Percentiles rank a stretch among this genome's conserved stretches.
phyloP scores from a whole-genome alignment of 2,113 vertebrate species.

The Stegostoma tigrinum region DNA sequence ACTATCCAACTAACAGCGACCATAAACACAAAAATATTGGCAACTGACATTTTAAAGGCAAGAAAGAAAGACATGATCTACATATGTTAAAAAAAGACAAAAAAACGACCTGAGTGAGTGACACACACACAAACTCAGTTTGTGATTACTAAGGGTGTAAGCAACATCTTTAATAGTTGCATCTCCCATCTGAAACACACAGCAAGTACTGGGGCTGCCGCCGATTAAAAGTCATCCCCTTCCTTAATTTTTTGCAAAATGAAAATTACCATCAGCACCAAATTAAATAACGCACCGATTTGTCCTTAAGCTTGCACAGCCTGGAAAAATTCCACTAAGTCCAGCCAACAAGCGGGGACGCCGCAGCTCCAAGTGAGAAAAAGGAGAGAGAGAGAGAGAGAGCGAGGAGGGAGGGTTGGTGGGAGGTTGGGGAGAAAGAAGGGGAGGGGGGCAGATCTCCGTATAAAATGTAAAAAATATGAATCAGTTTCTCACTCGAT shows the following conservation, averaged over 20 bases:
- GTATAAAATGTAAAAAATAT: constrained; percentile 31
- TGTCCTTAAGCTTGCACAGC: constrained; percentile 18
- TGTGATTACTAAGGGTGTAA: background rate
- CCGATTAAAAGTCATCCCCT: background rate
- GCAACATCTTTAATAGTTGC: background rate
- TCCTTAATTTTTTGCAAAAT: constrained; percentile 8
- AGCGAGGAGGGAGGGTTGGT: background rate
- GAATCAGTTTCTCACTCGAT: constrained; percentile 36
- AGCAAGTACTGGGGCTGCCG: background rate
- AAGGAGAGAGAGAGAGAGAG: background rate
- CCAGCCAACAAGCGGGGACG: background rate
- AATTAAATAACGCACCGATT: constrained; percentile 34
- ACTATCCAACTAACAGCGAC: background rate
- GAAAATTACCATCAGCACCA: constrained; percentile 11
- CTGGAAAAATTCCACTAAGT: constrained; percentile 12
- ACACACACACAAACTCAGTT: background rate
- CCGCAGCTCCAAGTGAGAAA: background rate
- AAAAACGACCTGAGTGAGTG: background rate
- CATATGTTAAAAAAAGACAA: background rate
- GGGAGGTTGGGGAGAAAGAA: background rate
- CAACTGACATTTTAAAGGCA: background rate
- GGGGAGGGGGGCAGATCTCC: background rate
- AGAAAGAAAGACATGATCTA: background rate
- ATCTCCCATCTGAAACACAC: constrained; percentile 3
- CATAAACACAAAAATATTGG: background rate